Evolutionary conservation across 2,888 invertebrate species (phyloP), one percentile per base, ranked within the genome.

Genomic region (Amiota mariae): DNA sequence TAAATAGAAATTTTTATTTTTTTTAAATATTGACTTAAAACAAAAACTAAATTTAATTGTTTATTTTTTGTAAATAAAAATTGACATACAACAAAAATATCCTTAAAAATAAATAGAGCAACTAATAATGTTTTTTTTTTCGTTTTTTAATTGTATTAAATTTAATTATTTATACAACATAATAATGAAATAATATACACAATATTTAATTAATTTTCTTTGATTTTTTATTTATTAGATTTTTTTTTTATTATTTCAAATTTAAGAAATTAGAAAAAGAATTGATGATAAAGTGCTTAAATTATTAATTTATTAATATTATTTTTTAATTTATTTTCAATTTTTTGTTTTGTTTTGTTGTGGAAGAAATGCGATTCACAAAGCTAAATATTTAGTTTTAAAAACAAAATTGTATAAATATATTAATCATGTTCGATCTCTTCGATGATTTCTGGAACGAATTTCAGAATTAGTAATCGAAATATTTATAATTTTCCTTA

Each of bases 291-390:
- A 49, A 36, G 36, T 36, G 36, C 36, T 36, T 36, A 36, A 36
- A 36, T 36, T 36, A 36, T 36, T 36, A n/a, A n/a, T n/a, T n/a
- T n/a, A n/a, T n/a, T n/a, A n/a, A n/a, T 36, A 36, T 36, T 36
- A 4, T 36, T 36, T 36, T 36, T 36, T 36, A 24, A 2, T 46
- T 13, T 15, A 48, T 48, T 66, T 15, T 66, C 3, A 8, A 48
- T 24, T 66, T 64, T 64, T 64, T 6, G 3, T 6, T 36, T 71
- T 61, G 61, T 15, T 46, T 59, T 56, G 11, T 77, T 64, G 82
- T 87, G 86, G 87, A 86, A 86, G 86, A 87, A 85, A 87, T 87
- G 85, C 86, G 86, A 86, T 86, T 86, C 79, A 81, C 76, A 77
- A 79, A 78, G 79, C 72, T 79, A 78, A 82, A 79, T 24, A 24